Conservation (phyloP, 1,140 invertebrate genomes). For the Wiebesia pumilae region DNA sequence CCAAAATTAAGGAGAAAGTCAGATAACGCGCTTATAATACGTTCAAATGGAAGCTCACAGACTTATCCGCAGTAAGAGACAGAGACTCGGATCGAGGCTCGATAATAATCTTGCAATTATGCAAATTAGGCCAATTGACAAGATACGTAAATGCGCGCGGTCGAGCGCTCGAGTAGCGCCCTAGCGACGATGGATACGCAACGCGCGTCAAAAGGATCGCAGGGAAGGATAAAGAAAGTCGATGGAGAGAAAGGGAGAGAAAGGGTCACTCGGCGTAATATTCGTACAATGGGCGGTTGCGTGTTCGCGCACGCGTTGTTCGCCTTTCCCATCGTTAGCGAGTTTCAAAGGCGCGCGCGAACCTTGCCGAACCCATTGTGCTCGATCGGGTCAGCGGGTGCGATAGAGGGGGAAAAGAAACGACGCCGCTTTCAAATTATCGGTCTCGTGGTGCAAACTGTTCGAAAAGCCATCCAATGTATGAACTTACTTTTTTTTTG, state of each 20-base stretch:
- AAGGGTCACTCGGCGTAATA: constrained; percentile 28
- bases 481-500: too few relatives aligned
- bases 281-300: constrained; percentile 22
- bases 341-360: not conserved
- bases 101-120: constrained; percentile 34
- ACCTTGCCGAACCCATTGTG: not conserved
- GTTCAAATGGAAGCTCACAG: too few relatives aligned
- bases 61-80: not conserved
- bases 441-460: not conserved
- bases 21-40: not conserved
- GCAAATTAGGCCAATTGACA: constrained; percentile 49
- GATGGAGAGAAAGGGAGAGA: not conserved
- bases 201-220: not conserved
- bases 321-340: not conserved
- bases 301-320: not conserved
- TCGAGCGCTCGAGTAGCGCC: constrained; percentile 16
- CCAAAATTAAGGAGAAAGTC: not conserved
- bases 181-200: not conserved
- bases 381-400: not conserved
- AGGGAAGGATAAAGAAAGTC: not conserved
- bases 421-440: not conserved
- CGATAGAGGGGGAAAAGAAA: not conserved
- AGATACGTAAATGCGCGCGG: not conserved
- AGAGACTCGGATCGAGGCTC: not conserved
- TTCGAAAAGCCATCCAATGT: too few relatives aligned